These are phyloP conservation scores for Schizopygopsis pylzovi DNA, from an alignment of 2,797 vertebrate species.

Conservation along the genomic window DNA sequence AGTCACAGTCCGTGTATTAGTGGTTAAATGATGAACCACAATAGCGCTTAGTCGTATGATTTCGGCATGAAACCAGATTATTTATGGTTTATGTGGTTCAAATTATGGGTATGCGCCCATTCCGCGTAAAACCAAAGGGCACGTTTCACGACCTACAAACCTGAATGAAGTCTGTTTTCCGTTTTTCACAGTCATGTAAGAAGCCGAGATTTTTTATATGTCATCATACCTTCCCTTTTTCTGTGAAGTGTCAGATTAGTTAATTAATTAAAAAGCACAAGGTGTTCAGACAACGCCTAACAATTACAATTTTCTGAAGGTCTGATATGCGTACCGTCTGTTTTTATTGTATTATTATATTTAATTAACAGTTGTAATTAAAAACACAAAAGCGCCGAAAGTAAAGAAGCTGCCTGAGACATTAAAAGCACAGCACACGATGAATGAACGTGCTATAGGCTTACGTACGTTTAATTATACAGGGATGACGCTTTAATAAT, in stretches of 20 bases:
- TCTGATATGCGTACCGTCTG: not conserved
- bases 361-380: conserved; percentile 15
- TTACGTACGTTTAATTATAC: not conserved
- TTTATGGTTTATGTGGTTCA: conserved; percentile 49
- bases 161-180: not conserved
- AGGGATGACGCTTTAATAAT: not conserved
- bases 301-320: conserved; percentile 18
- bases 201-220: too few species aligned
- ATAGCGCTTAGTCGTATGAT: conserved; percentile 50
- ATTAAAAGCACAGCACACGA: not conserved
- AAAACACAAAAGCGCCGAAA: conserved; percentile 1
- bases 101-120: conserved; percentile 35
- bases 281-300: conserved; percentile 39
- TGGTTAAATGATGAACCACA: not conserved
- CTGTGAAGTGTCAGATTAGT: not conserved
- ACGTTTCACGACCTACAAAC: not conserved
- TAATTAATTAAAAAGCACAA: conserved; percentile 4
- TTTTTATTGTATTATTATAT: not conserved
- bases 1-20: not conserved
- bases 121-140: conserved; percentile 20
- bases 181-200: not conserved
- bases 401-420: not conserved
- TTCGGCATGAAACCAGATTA: conserved; percentile 47
- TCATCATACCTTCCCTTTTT: conserved; percentile 1
- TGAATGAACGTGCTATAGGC: not conserved